phyloP scores from a whole-genome alignment of 2,888 invertebrate genomes.

The Tuberolachnus salignus region DNA sequence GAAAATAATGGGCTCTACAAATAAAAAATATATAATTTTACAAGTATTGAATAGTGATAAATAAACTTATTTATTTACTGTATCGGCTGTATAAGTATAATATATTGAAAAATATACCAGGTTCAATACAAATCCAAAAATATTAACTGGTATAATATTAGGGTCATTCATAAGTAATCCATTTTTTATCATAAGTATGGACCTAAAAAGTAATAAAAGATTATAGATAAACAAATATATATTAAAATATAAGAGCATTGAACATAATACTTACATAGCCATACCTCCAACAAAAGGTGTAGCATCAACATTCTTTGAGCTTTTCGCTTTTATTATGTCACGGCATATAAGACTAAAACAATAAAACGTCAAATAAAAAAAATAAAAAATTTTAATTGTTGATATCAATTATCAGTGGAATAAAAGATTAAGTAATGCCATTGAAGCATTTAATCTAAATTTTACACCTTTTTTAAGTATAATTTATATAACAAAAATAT shows the following conservation, averaged over 20 bases:
- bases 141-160: slow-evolving; percentile 79
- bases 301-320: slow-evolving; percentile 70
- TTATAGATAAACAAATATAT: not conserved
- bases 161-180: slow-evolving; percentile 75
- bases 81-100: slow-evolving; percentile 69
- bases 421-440: too few relatives aligned
- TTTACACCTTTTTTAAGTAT: too few relatives aligned
- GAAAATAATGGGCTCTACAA: slow-evolving; percentile 59
- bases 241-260: slow-evolving; percentile 11
- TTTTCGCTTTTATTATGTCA: slow-evolving; percentile 74
- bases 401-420: too few relatives aligned
- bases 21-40: not conserved
- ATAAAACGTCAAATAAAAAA: slow-evolving; percentile 1
- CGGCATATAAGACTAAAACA: slow-evolving; percentile 69
- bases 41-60: not conserved
- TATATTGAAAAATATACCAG: slow-evolving; percentile 72
- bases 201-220: slow-evolving; percentile 68
- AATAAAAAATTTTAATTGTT: too few relatives aligned
- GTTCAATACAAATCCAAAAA: slow-evolving; percentile 75
- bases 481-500: too few relatives aligned
- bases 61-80: slow-evolving; percentile 61
- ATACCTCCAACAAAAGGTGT: slow-evolving; percentile 79
- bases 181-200: slow-evolving; percentile 76
- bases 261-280: slow-evolving; percentile 72
- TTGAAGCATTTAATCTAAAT: too few relatives aligned